These are phyloP conservation scores for Cataglyphis albicans DNA, from an alignment of 2,888 invertebrate genomes.

Conservation along the genomic window DNA sequence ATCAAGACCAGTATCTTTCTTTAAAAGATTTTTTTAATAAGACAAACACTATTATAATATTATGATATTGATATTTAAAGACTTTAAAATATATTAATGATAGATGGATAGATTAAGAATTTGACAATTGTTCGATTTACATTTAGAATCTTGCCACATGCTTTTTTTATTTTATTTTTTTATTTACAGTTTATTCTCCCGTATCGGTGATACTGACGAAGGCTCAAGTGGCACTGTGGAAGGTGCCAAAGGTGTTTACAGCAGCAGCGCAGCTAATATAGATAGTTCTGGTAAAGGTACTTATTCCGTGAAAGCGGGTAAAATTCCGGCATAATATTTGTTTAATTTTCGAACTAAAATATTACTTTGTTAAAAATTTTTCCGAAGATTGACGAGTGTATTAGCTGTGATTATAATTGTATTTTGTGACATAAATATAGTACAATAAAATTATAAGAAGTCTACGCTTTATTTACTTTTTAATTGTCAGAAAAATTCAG, in stretches of 20 bases:
- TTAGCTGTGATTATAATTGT: constrained; percentile 27
- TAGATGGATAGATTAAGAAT: background rate
- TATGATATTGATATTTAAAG: background rate
- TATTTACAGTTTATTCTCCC: constrained; percentile 82
- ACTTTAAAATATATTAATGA: background rate
- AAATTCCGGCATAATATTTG: constrained; percentile 52
- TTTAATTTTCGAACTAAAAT: constrained; percentile 18
- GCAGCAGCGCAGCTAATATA: constrained; percentile 86
- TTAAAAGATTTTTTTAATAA: background rate
- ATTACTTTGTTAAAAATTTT: constrained; percentile 11
- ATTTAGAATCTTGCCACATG: background rate
- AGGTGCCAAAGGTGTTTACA: constrained; percentile 86
- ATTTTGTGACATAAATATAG: constrained; percentile 15
- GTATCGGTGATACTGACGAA: constrained; percentile 84
- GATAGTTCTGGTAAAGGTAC: constrained; percentile 86
- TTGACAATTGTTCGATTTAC: background rate
- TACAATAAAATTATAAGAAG: background rate
- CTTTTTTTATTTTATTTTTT: background rate
- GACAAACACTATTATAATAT: background rate
- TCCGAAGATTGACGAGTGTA: background rate
- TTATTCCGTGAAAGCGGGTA: constrained; percentile 86
- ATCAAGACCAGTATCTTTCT: background rate
- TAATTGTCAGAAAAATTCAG: background rate
- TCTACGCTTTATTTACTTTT: constrained; percentile 39
- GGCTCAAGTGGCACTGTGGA: constrained; percentile 84